Evolutionary conservation across 2,797 vertebrate genomes (phyloP).

Genomic region (Poecile montanus): DNA sequence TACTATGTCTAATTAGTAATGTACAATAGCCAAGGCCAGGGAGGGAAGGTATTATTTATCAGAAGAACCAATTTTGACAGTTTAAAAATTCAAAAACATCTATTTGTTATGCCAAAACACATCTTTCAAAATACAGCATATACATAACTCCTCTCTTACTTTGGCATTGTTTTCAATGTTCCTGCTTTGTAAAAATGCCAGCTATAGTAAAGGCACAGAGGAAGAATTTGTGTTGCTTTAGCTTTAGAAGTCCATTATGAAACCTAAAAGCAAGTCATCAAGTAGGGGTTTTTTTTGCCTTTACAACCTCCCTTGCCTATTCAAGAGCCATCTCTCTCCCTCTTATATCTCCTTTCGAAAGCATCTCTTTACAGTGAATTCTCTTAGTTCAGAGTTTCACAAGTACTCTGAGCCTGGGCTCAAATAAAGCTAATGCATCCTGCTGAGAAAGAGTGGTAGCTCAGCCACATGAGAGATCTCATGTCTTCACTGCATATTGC

Average conservation of each 20-base stretch:
- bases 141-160: neutral
- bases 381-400: neutral
- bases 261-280: neutral
- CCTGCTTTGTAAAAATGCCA: slow-evolving; percentile 7
- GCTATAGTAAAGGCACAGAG: neutral
- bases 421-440: neutral
- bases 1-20: slow-evolving; percentile 61
- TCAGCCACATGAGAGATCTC: neutral
- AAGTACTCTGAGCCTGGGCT: neutral
- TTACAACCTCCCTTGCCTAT: neutral
- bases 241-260: neutral
- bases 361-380: neutral
- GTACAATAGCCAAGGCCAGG: slow-evolving; percentile 22
- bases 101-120: slow-evolving; percentile 27
- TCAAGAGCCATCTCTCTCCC: neutral
- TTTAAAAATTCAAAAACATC: slow-evolving; percentile 41
- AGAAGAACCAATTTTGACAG: slow-evolving; percentile 44
- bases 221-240: neutral
- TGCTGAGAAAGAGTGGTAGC: neutral
- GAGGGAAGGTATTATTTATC: slow-evolving; percentile 50
- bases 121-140: slow-evolving; percentile 47
- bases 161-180: neutral
- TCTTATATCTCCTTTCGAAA: neutral
- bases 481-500: neutral
- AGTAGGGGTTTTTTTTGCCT: neutral